phyloP scores from a whole-genome alignment of 2,797 vertebrate genomes.

The Botia kubotai region DNA sequence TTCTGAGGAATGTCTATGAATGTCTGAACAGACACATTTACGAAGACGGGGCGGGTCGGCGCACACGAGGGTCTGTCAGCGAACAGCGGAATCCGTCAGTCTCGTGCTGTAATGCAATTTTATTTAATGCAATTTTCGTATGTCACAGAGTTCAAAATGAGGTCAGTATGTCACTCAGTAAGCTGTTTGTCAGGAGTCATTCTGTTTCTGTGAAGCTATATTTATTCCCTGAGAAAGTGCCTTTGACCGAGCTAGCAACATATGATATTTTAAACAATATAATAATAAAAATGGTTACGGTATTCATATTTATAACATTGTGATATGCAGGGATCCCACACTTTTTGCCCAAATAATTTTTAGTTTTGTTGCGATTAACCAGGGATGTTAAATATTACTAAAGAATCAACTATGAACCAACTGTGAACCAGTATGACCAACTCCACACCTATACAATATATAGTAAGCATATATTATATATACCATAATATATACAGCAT shows the following conservation, averaged over 20 bases:
- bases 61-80: conserved; percentile 18
- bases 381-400: too few species aligned
- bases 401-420: too few species aligned
- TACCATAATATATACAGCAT: too few species aligned
- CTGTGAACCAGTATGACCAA: too few species aligned
- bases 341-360: too few species aligned
- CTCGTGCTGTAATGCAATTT: conserved; percentile 45
- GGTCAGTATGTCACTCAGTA: conserved; percentile 29
- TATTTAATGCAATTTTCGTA: background rate
- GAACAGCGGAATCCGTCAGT: background rate
- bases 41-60: background rate
- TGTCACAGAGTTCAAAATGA: conserved; percentile 30
- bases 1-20: conserved; percentile 39
- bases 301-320: too few species aligned
- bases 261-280: too few species aligned
- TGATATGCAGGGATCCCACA: too few species aligned
- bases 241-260: background rate
- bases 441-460: too few species aligned
- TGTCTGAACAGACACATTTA: conserved; percentile 36
- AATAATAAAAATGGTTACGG: too few species aligned
- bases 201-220: background rate
- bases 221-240: background rate
- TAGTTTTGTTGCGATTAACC: too few species aligned
- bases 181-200: background rate
- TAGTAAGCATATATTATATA: too few species aligned